phyloP scores from a whole-genome alignment of 2,113 vertebrate genomes.

The Prolemur simus region DNA sequence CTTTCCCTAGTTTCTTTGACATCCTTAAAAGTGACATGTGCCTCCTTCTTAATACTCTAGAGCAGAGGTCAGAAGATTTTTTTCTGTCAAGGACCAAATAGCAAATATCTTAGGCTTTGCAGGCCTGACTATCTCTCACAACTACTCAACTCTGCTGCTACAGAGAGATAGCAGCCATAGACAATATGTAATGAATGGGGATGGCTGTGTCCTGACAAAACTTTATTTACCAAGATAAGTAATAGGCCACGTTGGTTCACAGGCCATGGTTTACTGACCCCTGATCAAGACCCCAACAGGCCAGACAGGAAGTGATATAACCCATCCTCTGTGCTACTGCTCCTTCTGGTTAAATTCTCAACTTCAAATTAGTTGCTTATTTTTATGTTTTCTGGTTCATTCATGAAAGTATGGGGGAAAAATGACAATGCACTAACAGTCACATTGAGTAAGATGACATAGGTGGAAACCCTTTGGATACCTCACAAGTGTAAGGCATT shows the following conservation, averaged over 20 bases:
- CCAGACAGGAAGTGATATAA: too few relatives aligned
- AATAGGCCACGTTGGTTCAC: not conserved
- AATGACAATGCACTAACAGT: not conserved
- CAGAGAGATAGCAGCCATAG: not conserved
- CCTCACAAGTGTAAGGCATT: not conserved
- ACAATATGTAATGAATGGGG: rapidly evolving
- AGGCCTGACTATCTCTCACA: not conserved
- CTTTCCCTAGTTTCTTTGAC: not conserved
- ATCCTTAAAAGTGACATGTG: not conserved
- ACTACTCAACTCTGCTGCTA: rapidly evolving
- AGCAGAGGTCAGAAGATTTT: not conserved
- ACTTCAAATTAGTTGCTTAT: not conserved
- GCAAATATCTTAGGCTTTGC: not conserved
- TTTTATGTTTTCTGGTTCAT: not conserved
- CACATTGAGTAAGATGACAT: not conserved
- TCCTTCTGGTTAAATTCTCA: not conserved
- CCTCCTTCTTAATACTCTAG: not conserved
- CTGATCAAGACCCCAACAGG: not conserved
- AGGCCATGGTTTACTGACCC: not conserved
- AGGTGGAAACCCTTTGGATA: not conserved
- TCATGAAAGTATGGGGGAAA: not conserved
- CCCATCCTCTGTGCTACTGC: not conserved
- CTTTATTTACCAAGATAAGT: not conserved
- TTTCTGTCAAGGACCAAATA: not conserved
- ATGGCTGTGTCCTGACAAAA: not conserved